Percentiles rank a stretch among this genome's conserved stretches.
phyloP scores from a whole-genome alignment of 2,113 vertebrate species.

The Eubucco bourcierii region DNA sequence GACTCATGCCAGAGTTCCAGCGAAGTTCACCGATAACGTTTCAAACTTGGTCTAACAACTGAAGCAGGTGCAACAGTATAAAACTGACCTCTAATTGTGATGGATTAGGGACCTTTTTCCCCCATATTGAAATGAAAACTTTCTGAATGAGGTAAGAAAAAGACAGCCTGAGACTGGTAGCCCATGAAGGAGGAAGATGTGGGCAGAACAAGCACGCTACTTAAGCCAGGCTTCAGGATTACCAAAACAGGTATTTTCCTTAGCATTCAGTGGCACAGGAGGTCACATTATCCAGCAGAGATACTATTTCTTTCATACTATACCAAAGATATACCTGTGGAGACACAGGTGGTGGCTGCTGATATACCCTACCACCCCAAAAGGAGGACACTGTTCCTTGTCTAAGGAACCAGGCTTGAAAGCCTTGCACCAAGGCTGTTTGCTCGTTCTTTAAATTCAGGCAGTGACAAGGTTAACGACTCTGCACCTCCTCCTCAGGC shows the following conservation, averaged over 20 bases:
- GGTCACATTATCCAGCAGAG: neutral
- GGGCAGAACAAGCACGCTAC: neutral
- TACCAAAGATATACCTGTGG: neutral
- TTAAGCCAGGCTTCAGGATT: neutral
- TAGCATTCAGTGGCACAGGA: neutral
- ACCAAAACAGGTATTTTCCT: neutral
- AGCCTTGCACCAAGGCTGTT: accelerated
- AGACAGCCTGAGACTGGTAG: neutral
- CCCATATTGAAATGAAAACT: neutral
- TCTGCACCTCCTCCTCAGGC: neutral
- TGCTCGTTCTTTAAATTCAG: neutral
- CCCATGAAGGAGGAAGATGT: neutral
- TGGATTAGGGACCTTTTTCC: too few relatives aligned
- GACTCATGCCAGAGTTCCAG: neutral
- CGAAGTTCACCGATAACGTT: neutral
- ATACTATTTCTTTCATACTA: neutral
- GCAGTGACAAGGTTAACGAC: neutral
- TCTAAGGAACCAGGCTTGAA: neutral
- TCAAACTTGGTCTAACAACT: neutral
- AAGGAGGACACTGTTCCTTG: accelerated
- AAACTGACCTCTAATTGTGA: conserved; percentile 8
- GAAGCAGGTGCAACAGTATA: neutral
- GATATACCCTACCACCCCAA: neutral
- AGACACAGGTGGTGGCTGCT: neutral
- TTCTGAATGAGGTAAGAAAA: neutral